These are phyloP conservation scores for Dolichopus griseipennis DNA, from an alignment of 2,888 invertebrate species.

Conservation along the genomic window DNA sequence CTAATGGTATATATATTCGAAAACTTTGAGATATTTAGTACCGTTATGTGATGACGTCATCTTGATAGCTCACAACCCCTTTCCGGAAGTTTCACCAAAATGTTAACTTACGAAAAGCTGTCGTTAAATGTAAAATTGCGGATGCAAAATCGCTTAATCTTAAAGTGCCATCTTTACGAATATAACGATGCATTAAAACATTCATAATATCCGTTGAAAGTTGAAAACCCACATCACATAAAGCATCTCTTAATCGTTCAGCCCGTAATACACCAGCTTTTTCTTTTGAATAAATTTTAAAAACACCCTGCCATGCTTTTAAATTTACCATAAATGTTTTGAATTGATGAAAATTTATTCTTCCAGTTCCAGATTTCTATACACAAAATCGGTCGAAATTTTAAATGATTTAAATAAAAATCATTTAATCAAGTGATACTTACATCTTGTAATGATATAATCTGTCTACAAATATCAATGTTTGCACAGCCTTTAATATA, in stretches of 20 bases:
- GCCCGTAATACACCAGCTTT: conserved; percentile 83
- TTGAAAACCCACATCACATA: conserved; percentile 80
- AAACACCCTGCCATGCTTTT: conserved; percentile 84
- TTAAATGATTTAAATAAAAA: background rate
- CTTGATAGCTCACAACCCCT: too few relatives aligned
- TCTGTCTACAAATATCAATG: conserved; percentile 84
- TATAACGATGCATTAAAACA: conserved; percentile 73
- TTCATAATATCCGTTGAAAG: conserved; percentile 76
- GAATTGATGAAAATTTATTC: conserved; percentile 75
- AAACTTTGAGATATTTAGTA: too few relatives aligned
- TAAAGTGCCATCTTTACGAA: conserved; percentile 86
- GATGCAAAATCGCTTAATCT: conserved; percentile 88
- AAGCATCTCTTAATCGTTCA: conserved; percentile 72
- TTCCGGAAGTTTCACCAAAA: background rate
- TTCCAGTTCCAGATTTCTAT: conserved; percentile 66
- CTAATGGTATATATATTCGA: too few relatives aligned
- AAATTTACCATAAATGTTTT: conserved; percentile 86
- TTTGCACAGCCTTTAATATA: conserved; percentile 91
- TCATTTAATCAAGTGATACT: conserved; percentile 45
- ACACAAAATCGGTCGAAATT: conserved; percentile 24
- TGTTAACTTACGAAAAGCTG: conserved; percentile 68
- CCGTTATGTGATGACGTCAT: too few relatives aligned
- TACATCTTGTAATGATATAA: conserved; percentile 82
- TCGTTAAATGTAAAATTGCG: conserved; percentile 76
- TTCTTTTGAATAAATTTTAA: conserved; percentile 82